phyloP scores from a whole-genome alignment of 1,140 invertebrate species.

The Cherax quadricarinatus region DNA sequence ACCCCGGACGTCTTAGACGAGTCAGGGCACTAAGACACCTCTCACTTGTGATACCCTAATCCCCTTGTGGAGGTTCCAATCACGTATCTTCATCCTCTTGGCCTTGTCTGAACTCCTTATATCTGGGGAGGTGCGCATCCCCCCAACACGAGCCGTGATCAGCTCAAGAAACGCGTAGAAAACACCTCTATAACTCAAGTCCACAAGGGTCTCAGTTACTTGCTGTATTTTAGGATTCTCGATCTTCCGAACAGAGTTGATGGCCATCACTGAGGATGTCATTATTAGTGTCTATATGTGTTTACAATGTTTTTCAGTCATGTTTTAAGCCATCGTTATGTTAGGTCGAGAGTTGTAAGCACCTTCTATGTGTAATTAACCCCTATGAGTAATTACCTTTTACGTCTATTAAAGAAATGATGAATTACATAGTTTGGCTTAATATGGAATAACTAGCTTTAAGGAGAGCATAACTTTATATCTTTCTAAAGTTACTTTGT shows the following conservation, averaged over 20 bases:
- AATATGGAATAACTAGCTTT: too few species aligned
- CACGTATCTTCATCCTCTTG: constrained; percentile 16
- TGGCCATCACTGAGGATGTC: not conserved
- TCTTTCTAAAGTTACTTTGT: too few species aligned
- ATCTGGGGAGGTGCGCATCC: not conserved
- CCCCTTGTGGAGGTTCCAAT: constrained; percentile 32
- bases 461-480: too few species aligned
- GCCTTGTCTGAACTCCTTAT: not conserved
- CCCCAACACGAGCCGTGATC: not conserved
- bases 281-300: not conserved
- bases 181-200: not conserved
- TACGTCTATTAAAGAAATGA: too few species aligned
- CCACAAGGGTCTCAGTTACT: not conserved
- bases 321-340: not conserved
- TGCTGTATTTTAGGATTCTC: too few species aligned
- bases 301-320: not conserved
- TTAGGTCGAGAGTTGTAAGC: not conserved
- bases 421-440: too few species aligned
- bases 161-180: not conserved
- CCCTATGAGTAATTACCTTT: too few species aligned
- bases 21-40: constrained; percentile 2
- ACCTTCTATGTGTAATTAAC: too few species aligned
- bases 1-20: not conserved
- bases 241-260: not conserved
- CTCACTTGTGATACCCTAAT: constrained; percentile 20